Conservation (phyloP, 2,888 invertebrate species). For the Mythimna pallens region DNA sequence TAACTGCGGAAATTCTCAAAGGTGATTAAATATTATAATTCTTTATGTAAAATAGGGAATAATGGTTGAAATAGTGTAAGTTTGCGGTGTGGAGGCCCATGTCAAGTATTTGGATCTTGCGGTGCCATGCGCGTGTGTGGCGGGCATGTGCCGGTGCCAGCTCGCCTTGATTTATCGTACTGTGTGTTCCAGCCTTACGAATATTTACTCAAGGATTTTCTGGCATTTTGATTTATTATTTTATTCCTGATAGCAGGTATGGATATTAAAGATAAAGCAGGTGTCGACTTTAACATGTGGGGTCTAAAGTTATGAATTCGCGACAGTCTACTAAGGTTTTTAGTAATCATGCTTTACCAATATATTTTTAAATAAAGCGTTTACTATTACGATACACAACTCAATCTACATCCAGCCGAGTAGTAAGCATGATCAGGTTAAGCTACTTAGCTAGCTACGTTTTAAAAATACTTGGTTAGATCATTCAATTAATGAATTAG, state of each 20-base stretch:
- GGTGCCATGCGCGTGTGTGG: conserved; percentile 66
- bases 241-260: conserved; percentile 49
- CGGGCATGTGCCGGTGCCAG: conserved; percentile 65
- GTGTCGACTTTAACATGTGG: conserved; percentile 16
- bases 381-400: background rate
- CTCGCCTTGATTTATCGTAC: conserved; percentile 67
- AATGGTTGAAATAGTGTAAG: conserved; percentile 51
- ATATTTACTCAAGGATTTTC: conserved; percentile 64
- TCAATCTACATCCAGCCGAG: conserved; percentile 1
- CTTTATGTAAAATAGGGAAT: conserved; percentile 25
- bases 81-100: conserved; percentile 61
- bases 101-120: conserved; percentile 63
- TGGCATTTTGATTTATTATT: conserved; percentile 59
- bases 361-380: background rate
- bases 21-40: conserved; percentile 26
- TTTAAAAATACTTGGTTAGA: background rate
- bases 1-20: conserved; percentile 37
- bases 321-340: background rate
- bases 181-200: conserved; percentile 53
- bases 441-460: background rate
- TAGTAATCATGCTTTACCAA: too few relatives aligned
- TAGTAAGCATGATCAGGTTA: background rate
- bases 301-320: conserved; percentile 5
- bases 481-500: background rate
- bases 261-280: conserved; percentile 50